Evolutionary conservation across 2,888 invertebrate genomes (phyloP).

Genomic region (Mantis religiosa): DNA sequence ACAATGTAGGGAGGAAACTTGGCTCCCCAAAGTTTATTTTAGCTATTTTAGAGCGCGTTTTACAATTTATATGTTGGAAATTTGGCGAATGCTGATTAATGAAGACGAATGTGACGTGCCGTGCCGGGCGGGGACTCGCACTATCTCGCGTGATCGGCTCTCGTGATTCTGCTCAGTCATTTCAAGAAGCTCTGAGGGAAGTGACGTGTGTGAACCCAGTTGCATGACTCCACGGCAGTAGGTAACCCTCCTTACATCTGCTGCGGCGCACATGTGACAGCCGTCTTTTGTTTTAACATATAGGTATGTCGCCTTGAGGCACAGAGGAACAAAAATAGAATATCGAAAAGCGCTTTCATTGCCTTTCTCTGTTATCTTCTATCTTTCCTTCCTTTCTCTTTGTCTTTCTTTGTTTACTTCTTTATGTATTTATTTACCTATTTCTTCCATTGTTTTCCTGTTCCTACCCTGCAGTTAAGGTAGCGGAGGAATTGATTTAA

Average conservation of each 20-base stretch:
- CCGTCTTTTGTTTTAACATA: background rate
- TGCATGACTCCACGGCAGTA: background rate
- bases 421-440: no score
- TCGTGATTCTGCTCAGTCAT: background rate
- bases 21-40: no score
- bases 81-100: background rate
- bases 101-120: background rate
- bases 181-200: background rate
- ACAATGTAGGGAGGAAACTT: no score
- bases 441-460: no score
- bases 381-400: no score
- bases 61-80: background rate
- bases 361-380: no score
- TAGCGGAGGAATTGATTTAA: no score
- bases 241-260: background rate
- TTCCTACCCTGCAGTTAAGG: no score
- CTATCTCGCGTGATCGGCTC: background rate
- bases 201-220: background rate
- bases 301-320: background rate
- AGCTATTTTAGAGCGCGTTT: no score
- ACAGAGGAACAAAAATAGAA: background rate
- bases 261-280: background rate
- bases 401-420: no score
- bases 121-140: background rate
- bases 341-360: no score